Evolutionary conservation across 2,888 invertebrate genomes (phyloP).

Genomic region (Apamea anceps): DNA sequence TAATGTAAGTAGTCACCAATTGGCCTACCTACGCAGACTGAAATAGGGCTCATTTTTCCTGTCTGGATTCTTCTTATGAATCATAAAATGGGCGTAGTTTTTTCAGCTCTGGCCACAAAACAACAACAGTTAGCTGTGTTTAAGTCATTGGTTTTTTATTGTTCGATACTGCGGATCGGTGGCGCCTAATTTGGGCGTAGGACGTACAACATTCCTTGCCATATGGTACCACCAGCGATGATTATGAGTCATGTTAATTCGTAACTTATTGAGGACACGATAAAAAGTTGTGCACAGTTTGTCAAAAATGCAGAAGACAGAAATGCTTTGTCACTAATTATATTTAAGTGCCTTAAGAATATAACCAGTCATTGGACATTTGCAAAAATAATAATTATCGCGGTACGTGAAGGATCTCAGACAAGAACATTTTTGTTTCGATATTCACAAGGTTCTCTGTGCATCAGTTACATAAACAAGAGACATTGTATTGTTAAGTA

Average conservation of each 20-base stretch:
- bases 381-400: constrained; percentile 58
- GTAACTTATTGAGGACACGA: constrained; percentile 18
- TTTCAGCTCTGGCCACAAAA: constrained; percentile 27
- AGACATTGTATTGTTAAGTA: constrained; percentile 62
- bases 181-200: constrained; percentile 55
- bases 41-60: constrained; percentile 46
- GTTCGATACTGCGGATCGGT: constrained; percentile 23
- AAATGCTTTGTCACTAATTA: constrained; percentile 40
- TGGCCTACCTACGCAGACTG: constrained; percentile 14
- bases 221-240: constrained; percentile 53
- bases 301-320: constrained; percentile 19
- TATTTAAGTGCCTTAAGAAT: constrained; percentile 31
- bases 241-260: constrained; percentile 55
- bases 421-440: constrained; percentile 52
- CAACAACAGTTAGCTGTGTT: constrained; percentile 9
- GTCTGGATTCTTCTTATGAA: constrained; percentile 30
- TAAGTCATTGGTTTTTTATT: constrained; percentile 32
- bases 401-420: constrained; percentile 27
- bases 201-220: constrained; percentile 41
- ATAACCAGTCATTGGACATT: constrained; percentile 37
- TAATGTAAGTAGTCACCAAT: constrained; percentile 18
- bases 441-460: constrained; percentile 60
- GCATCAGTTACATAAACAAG: constrained; percentile 65
- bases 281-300: neutral
- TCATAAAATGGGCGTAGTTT: constrained; percentile 18